A percentile compares a stretch with the other conserved stretches of the same genome.
phyloP scores from a whole-genome alignment of 2,888 invertebrate genomes.

The Andrena bucephala region DNA sequence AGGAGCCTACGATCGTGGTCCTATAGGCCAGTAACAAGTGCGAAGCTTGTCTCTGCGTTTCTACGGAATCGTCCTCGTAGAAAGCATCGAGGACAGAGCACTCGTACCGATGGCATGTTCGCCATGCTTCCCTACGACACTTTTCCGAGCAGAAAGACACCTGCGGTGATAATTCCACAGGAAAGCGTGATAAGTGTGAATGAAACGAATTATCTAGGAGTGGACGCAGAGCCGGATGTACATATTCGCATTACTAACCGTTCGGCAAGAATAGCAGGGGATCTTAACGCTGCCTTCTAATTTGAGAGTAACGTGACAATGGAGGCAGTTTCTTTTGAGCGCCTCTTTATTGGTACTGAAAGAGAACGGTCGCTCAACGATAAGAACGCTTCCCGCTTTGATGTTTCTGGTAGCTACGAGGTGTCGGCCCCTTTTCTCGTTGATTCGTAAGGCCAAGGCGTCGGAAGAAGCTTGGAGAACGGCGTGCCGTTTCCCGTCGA shows the following conservation, averaged over 20 bases:
- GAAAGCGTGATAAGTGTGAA: background rate
- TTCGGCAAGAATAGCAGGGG: conserved; percentile 80
- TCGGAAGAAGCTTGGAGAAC: conserved; percentile 78
- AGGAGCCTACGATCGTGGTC: conserved; percentile 73
- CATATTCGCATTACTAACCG: conserved; percentile 72
- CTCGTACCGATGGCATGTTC: conserved; percentile 83
- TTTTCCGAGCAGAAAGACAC: conserved; percentile 83
- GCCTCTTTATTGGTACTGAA: conserved; percentile 78
- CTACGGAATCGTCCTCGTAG: conserved; percentile 64
- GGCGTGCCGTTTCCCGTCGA: conserved; percentile 74
- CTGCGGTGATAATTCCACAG: conserved; percentile 69
- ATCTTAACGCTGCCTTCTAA: conserved; percentile 69
- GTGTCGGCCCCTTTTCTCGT: conserved; percentile 82
- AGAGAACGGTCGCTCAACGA: conserved; percentile 80
- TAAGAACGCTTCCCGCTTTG: conserved; percentile 81
- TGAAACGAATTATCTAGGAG: background rate
- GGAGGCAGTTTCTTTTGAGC: conserved; percentile 78
- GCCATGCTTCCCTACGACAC: conserved; percentile 81
- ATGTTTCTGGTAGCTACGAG: conserved; percentile 84
- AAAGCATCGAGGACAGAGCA: conserved; percentile 82
- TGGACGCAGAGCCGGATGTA: background rate
- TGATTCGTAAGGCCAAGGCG: conserved; percentile 70
- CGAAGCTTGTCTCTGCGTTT: conserved; percentile 64
- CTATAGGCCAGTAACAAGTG: conserved; percentile 79
- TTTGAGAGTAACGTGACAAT: conserved; percentile 78